These are phyloP conservation scores for Camponotus floridanus DNA, from an alignment of 1,140 invertebrate genomes.

Conservation along the genomic window DNA sequence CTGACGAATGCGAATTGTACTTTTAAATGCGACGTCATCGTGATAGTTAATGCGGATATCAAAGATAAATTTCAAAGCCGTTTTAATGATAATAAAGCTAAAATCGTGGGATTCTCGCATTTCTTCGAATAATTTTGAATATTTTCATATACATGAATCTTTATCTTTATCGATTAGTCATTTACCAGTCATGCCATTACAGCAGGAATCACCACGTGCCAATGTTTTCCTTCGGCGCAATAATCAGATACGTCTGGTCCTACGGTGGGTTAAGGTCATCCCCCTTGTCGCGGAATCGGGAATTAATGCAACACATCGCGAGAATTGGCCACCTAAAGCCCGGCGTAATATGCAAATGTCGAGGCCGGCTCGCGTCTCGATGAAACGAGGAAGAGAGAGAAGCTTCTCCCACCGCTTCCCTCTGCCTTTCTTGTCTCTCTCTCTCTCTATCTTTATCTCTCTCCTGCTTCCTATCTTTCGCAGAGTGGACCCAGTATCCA, in stretches of 20 bases:
- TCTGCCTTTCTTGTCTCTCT: slow-evolving; percentile 23
- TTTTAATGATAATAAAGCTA: background rate
- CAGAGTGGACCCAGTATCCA: slow-evolving; percentile 39
- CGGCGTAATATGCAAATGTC: slow-evolving; percentile 76
- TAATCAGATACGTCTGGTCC: slow-evolving; percentile 64
- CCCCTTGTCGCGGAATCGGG: slow-evolving; percentile 70
- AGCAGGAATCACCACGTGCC: slow-evolving; percentile 43
- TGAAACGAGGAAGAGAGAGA: slow-evolving; percentile 64
- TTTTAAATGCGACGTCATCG: slow-evolving; percentile 41
- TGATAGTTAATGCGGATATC: background rate
- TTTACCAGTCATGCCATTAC: background rate
- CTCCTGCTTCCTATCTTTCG: slow-evolving; percentile 40
- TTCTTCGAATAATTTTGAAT: slow-evolving; percentile 1
- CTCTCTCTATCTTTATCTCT: slow-evolving; percentile 57
- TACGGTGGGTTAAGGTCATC: slow-evolving; percentile 75
- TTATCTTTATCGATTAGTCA: background rate
- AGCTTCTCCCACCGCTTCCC: slow-evolving; percentile 25
- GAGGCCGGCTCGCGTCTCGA: slow-evolving; percentile 66
- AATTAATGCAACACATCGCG: slow-evolving; percentile 74
- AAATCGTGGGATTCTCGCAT: background rate
- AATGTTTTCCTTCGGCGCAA: slow-evolving; percentile 44
- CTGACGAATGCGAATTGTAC: slow-evolving; percentile 3
- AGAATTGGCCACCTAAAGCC: slow-evolving; percentile 74
- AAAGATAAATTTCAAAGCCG: background rate
- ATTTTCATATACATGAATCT: background rate